Percentiles rank a stretch among this genome's conserved stretches.
phyloP scores from a whole-genome alignment of 2,888 invertebrate genomes.

The Hypercompe scribonia region DNA sequence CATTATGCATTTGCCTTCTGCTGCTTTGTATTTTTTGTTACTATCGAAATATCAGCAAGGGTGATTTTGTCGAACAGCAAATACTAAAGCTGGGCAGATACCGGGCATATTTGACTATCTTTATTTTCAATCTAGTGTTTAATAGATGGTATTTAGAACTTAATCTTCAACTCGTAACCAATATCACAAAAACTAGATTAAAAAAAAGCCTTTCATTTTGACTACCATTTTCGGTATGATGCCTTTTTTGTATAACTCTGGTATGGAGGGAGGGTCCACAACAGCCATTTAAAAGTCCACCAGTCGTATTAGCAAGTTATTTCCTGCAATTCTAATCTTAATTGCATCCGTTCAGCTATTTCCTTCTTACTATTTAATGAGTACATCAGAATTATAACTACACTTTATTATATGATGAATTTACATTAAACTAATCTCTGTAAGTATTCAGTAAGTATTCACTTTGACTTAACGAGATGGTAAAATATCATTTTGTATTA shows the following conservation, averaged over 20 bases:
- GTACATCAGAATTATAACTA: constrained; percentile 11
- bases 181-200: too few relatives aligned
- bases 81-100: too few relatives aligned
- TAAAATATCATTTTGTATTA: background rate
- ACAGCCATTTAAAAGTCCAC: constrained; percentile 25
- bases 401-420: constrained; percentile 32
- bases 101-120: too few relatives aligned
- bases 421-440: background rate
- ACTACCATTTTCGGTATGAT: background rate
- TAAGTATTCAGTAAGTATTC: background rate
- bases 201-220: background rate
- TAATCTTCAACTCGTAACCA: background rate
- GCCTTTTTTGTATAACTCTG: background rate
- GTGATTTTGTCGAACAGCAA: too few relatives aligned
- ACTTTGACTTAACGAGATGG: background rate
- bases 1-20: too few relatives aligned
- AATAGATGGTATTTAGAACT: background rate
- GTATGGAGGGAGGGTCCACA: background rate
- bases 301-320: constrained; percentile 45
- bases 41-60: too few relatives aligned
- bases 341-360: constrained; percentile 48
- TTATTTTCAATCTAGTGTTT: too few relatives aligned
- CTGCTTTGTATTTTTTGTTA: too few relatives aligned
- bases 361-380: constrained; percentile 38
- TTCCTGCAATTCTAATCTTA: constrained; percentile 56